Base-by-base conservation (phyloP, 2,797 vertebrate species). In the Gephyroberyx darwinii region DNA sequence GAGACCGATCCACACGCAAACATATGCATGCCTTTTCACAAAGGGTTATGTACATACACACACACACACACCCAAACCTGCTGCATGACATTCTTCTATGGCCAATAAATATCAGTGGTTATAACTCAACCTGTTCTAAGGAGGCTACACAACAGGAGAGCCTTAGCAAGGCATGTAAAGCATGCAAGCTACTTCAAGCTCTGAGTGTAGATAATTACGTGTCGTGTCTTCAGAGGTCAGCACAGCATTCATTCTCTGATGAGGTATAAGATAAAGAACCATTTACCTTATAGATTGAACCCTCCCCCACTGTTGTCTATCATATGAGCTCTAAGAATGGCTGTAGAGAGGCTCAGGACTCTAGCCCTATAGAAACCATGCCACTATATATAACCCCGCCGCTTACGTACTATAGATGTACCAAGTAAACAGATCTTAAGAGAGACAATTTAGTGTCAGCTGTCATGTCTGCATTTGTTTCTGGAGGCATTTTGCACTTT, bases 271-370 rank as follows among this genome's bases (percentile, higher is more conserved):
- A 64, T 26, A 75, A 79, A 67, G 59, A 74, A 51, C 43, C 65
- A 77, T 59, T 86, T 69, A 80, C 55, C 75, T 68, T 73, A 75
- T 60, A 80, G 69, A 85, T 70, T 80, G 31, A 81, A 65, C 64
- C 43, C 22, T 74, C 47, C 50, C 26, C 26, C 43, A 20, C 55
- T 47, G 57, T 53, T 59, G 47, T 52, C 56, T 17, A 43, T 63
- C 52, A 55, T 33, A 10, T 50, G 31, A 13, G 31, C n/a, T 17
- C 14, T 45, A 45, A 45, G 16, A 45, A 50, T 19, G 47, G n/a
- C 47, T 8, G 47, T 20, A 16, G 43, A 9, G 39, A 45, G 41
- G 41, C 41, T 35, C 37, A 8, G 43, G 0, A 1, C n/a, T 73
- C 50, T 13, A 14, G 54, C 5, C 20, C 22, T 43, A 4, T 1